Evolutionary conservation across 2,113 vertebrate genomes (phyloP).

Genomic region (Hiodon alosoides): DNA sequence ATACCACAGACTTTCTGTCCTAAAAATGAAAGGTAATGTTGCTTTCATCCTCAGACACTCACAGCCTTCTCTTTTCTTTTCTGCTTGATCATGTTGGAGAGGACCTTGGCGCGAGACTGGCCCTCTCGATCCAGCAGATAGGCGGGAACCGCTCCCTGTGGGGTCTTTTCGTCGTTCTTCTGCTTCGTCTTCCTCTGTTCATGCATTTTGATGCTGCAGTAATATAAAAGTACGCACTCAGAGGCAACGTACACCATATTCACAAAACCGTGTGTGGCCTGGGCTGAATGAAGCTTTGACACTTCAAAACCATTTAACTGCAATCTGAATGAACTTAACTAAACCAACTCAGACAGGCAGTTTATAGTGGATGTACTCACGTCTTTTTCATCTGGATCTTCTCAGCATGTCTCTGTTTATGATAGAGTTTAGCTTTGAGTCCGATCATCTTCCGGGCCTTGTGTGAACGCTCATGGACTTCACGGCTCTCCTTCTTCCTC

Average conservation of each 20-base stretch:
- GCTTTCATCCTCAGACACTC: slow-evolving; percentile 51
- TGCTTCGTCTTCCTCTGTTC: slow-evolving; percentile 92
- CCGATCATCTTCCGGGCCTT: slow-evolving; percentile 95
- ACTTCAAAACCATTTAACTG: no score
- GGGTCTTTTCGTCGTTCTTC: slow-evolving; percentile 91
- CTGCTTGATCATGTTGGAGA: slow-evolving; percentile 99
- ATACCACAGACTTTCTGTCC: no score
- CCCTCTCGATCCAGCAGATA: slow-evolving; percentile 94
- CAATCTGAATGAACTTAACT: background rate
- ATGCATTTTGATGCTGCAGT: slow-evolving; percentile 90
- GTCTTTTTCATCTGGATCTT: slow-evolving; percentile 99
- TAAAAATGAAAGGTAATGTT: no score
- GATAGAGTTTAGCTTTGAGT: slow-evolving; percentile 94
- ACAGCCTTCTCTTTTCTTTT: slow-evolving; percentile 98
- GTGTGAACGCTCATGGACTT: slow-evolving; percentile 85
- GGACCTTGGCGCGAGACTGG: slow-evolving; percentile 86
- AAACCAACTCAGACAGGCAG: no score
- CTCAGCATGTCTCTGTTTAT: slow-evolving; percentile 92
- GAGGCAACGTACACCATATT: no score
- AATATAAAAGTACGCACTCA: background rate
- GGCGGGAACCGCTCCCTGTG: slow-evolving; percentile 88
- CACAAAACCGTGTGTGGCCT: no score
- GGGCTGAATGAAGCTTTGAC: no score
- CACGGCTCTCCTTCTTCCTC: slow-evolving; percentile 93
- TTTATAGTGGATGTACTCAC: slow-evolving; percentile 61